A percentile compares a stretch with the other conserved stretches of the same genome.
phyloP scores from a whole-genome alignment of 2,797 vertebrate species.

The Cynopterus sphinx region DNA sequence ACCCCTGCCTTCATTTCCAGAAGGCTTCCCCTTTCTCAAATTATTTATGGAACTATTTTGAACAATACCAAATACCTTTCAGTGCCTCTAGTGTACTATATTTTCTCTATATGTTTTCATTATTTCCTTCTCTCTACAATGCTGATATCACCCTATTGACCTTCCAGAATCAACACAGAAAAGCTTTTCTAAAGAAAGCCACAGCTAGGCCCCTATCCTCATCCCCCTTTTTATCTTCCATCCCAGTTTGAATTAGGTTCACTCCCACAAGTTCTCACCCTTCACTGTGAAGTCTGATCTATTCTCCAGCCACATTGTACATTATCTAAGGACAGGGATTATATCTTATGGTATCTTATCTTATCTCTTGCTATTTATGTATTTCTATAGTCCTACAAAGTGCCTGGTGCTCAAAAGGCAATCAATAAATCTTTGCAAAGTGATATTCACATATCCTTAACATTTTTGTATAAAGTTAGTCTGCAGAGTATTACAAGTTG shows the following conservation, averaged over 20 bases:
- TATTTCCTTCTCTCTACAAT: not conserved
- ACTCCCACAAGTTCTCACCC: not conserved
- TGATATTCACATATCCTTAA: not conserved
- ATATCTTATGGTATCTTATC: not conserved
- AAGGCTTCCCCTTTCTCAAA: not conserved
- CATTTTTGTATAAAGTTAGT: not conserved
- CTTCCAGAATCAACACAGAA: not conserved
- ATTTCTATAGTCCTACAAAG: not conserved
- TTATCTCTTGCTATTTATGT: not conserved
- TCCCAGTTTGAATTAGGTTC: not conserved
- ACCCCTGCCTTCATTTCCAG: not conserved
- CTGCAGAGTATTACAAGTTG: not conserved
- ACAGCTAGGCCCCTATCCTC: accelerated
- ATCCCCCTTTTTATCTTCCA: no score
- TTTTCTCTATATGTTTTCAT: not conserved
- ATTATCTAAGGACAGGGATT: not conserved
- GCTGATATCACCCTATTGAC: not conserved
- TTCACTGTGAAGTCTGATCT: not conserved
- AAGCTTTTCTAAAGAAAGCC: not conserved
- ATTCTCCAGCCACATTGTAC: not conserved
- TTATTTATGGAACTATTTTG: not conserved
- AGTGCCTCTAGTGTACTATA: not conserved
- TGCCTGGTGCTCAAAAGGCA: not conserved
- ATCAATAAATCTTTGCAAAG: not conserved
- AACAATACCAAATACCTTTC: not conserved